Evolutionary conservation across 2,797 vertebrate species (phyloP).

Genomic region (Monodelphis domestica): DNA sequence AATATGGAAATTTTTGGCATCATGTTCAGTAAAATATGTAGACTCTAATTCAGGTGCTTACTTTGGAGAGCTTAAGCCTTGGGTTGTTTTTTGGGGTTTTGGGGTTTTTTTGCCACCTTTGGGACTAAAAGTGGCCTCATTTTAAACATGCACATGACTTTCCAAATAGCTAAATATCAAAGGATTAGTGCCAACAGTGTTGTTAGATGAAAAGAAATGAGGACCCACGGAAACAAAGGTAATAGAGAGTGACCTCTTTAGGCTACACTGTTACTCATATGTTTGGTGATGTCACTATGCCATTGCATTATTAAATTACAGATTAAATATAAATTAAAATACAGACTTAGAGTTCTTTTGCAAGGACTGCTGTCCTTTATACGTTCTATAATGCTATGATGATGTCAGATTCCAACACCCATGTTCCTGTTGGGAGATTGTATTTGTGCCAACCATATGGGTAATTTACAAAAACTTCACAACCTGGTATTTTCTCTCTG

Average conservation of each 20-base stretch:
- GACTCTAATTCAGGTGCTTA: background rate
- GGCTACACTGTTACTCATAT: background rate
- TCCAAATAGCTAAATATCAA: conserved; percentile 1
- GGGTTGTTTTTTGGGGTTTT: conserved; percentile 33
- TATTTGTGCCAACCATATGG: background rate
- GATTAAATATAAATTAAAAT: too few relatives aligned
- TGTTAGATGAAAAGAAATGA: background rate
- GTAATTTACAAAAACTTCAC: conserved; percentile 30
- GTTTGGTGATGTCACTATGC: background rate
- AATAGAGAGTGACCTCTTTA: conserved; percentile 9
- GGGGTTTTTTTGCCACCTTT: conserved; percentile 36
- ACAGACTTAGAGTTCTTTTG: background rate
- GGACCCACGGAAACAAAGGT: background rate
- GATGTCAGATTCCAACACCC: conserved; percentile 39
- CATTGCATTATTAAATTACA: background rate
- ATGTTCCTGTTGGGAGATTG: conserved; percentile 16
- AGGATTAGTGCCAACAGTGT: conserved; percentile 11
- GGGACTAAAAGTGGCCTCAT: conserved; percentile 48
- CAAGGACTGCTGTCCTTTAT: background rate
- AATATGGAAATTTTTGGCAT: background rate
- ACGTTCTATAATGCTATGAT: conserved; percentile 1
- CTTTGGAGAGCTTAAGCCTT: background rate
- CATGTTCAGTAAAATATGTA: background rate
- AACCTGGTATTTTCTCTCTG: conserved; percentile 10
- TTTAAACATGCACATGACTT: conserved; percentile 43